Evolutionary conservation across 2,888 invertebrate genomes (phyloP).

Genomic region (Epirrhoe alternata): DNA sequence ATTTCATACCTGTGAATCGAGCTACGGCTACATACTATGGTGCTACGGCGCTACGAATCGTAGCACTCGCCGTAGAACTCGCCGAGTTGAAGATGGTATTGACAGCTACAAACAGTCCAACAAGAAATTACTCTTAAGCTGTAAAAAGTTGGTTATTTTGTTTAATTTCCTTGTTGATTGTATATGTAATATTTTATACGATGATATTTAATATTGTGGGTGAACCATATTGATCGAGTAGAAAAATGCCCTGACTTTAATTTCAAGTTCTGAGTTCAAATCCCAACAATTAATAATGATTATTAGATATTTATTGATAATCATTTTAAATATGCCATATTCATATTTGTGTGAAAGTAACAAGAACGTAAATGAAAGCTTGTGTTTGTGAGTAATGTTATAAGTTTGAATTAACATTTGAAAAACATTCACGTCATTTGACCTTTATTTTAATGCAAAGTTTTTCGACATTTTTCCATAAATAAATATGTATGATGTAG

Average conservation of each 20-base stretch:
- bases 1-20: slow-evolving; percentile 42
- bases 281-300: too few relatives aligned
- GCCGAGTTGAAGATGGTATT: neutral
- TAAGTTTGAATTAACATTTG: neutral
- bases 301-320: too few relatives aligned
- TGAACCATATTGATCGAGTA: too few relatives aligned
- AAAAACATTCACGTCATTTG: slow-evolving; percentile 16
- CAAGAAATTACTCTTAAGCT: neutral
- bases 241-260: too few relatives aligned
- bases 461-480: slow-evolving; percentile 36
- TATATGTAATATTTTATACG: too few relatives aligned
- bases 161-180: too few relatives aligned
- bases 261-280: too few relatives aligned
- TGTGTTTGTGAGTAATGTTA: neutral
- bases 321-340: too few relatives aligned
- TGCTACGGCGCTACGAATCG: slow-evolving; percentile 30
- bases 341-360: too few relatives aligned
- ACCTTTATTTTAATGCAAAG: slow-evolving; percentile 38
- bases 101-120: neutral
- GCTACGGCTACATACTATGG: slow-evolving; percentile 15
- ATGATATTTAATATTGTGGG: too few relatives aligned
- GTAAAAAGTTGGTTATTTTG: too few relatives aligned
- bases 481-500: slow-evolving; percentile 44
- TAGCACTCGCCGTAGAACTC: slow-evolving; percentile 43
- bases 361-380: neutral